Conservation (phyloP, 2,113 vertebrate genomes). For the Labeo catla region DNA sequence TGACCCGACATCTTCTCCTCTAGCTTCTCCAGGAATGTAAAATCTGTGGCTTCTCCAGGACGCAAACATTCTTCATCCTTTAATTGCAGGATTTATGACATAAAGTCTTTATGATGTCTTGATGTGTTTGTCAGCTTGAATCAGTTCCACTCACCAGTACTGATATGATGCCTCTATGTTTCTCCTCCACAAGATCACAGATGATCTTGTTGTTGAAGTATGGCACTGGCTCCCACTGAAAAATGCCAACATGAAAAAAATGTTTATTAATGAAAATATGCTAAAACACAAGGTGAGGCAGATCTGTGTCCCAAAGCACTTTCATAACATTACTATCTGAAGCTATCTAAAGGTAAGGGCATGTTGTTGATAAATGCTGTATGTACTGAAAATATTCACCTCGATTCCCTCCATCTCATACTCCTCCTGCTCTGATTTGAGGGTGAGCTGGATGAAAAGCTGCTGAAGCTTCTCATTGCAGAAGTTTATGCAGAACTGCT, state of each 20-base stretch:
- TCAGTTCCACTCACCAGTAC: slow-evolving; percentile 83
- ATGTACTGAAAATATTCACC: slow-evolving; percentile 72
- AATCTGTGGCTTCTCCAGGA: slow-evolving; percentile 89
- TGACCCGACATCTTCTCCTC: slow-evolving; percentile 92
- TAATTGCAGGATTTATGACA: not conserved
- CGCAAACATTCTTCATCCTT: slow-evolving; percentile 95
- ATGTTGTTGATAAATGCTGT: not conserved
- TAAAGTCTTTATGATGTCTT: not conserved
- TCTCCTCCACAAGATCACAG: slow-evolving; percentile 93
- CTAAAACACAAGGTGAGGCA: not conserved
- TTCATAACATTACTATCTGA: not conserved
- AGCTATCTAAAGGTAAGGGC: not conserved
- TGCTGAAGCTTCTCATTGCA: slow-evolving; percentile 98
- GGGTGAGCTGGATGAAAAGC: slow-evolving; percentile 91
- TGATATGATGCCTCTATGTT: slow-evolving; percentile 91
- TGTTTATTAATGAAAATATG: not conserved
- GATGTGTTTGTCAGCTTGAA: not conserved
- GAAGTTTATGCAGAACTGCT: slow-evolving; percentile 98
- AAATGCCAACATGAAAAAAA: not conserved
- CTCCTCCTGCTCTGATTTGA: slow-evolving; percentile 94
- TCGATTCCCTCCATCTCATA: slow-evolving; percentile 91
- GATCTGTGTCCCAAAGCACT: not conserved
- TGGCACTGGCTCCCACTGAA: slow-evolving; percentile 92
- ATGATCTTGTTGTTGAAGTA: slow-evolving; percentile 99
- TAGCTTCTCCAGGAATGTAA: slow-evolving; percentile 92